Base-by-base conservation (phyloP, 2,113 vertebrate genomes). In the Sturnus vulgaris region DNA sequence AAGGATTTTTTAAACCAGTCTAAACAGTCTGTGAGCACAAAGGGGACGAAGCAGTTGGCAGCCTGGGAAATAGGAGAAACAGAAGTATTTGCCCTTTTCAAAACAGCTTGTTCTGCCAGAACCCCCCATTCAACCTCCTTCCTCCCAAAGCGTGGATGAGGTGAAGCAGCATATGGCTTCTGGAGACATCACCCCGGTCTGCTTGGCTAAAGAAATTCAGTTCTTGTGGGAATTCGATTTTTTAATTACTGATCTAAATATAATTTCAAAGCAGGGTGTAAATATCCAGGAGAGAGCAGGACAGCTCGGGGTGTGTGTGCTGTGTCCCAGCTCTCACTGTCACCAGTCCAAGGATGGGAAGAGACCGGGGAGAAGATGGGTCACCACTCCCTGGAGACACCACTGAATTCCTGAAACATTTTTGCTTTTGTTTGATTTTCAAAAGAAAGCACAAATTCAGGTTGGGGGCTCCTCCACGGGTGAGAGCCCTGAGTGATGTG, bases 41-140 rank as follows among this genome's bases (percentile, higher is more conserved):
- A 90, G 64, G 42, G 64, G 46, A 66, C 5, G 24, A 63, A 83
- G 68, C 76, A 83, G 55, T 55, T 85, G 86, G 60, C 71, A 81
- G 55, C 19, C 86, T 49, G 72, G 68, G 86, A 80, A 77, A 50
- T 0, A 57, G 80, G 23, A 80, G 68, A 83, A 88, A 72, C 0
- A 3, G 53, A 80, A 82, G 31, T 69, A 40, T 86, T 66, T 93
- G 31, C 66, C 75, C 71, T 88, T 53, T 69, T 56, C 4, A n/a
- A 90, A 92, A 56, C 82, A 94, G 24, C 59, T 86, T 88, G 82
- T 90, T 76, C 85, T 85, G 90, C 46, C 85, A 90, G 82, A 80
- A 37, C 15, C 49, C 70, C 65, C 64, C 42, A 39, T 77, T 93
- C 79, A 82, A 86, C 76, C 79, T 86, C 52, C 81, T 77, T 93